These are phyloP conservation scores for Frieseomelitta varia DNA, from an alignment of 1,140 invertebrate species.

Conservation along the genomic window DNA sequence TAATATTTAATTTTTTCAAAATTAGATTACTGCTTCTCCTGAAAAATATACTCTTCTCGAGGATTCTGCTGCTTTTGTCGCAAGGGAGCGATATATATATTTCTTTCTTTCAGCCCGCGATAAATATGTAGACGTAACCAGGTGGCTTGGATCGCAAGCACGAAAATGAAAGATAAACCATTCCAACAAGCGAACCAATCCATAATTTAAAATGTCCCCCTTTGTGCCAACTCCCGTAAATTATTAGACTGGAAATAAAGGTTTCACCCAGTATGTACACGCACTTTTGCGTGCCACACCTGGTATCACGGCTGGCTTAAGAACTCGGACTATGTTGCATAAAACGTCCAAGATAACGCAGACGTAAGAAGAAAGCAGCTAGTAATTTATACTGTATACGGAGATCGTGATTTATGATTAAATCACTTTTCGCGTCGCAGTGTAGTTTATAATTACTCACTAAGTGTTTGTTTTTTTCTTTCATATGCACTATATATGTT, in stretches of 20 bases:
- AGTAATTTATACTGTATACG: neutral
- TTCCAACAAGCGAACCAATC: constrained; percentile 41
- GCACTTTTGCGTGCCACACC: constrained; percentile 64
- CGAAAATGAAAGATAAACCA: constrained; percentile 53
- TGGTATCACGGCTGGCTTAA: constrained; percentile 34
- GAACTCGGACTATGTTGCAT: constrained; percentile 9
- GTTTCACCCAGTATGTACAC: constrained; percentile 55
- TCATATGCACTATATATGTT: too few species aligned
- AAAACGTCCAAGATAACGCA: constrained; percentile 12
- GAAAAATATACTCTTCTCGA: too few species aligned
- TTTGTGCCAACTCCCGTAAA: constrained; percentile 36
- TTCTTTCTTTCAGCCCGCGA: constrained; percentile 7
- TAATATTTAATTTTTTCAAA: too few species aligned
- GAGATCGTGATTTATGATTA: neutral
- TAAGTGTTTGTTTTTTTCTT: neutral
- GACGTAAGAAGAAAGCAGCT: constrained; percentile 1
- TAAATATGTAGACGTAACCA: constrained; percentile 12
- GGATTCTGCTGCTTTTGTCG: too few species aligned
- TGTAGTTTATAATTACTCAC: neutral
- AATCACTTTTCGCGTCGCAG: neutral
- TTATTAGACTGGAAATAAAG: constrained; percentile 59
- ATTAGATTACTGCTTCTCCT: too few species aligned
- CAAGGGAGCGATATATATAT: too few species aligned
- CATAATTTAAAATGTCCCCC: constrained; percentile 55
- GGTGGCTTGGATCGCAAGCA: constrained; percentile 21